A percentile compares a stretch with the other conserved stretches of the same genome.
Evolutionary conservation across 2,888 invertebrate species (phyloP).

Genomic region (Caenorhabditis doughertyi): DNA sequence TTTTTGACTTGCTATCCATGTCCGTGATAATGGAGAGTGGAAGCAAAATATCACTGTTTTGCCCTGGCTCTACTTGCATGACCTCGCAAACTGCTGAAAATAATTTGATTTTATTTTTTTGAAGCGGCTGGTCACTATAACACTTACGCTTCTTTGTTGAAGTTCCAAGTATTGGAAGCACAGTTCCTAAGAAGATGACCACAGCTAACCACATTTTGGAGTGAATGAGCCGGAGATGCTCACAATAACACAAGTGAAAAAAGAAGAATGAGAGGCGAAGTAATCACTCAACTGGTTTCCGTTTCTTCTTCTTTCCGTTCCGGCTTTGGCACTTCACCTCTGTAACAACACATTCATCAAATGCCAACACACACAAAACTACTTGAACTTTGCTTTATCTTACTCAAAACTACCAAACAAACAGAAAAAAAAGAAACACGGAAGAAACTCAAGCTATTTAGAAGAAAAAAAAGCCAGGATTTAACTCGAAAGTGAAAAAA

Average conservation of each 20-base stretch:
- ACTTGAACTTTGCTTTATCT: constrained; percentile 33
- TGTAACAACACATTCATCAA: constrained; percentile 58
- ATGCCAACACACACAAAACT: constrained; percentile 30
- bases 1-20: constrained; percentile 57
- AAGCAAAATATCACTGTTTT: constrained; percentile 59
- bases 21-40: constrained; percentile 63
- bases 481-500: constrained; percentile 15
- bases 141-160: constrained; percentile 40
- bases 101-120: not conserved
- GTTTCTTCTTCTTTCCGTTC: constrained; percentile 41
- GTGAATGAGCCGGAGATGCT: not conserved
- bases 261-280: not conserved
- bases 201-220: constrained; percentile 15
- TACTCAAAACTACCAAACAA: constrained; percentile 25
- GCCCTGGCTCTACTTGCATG: constrained; percentile 44
- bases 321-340: constrained; percentile 36
- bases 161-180: not conserved
- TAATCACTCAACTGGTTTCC: constrained; percentile 43
- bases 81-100: constrained; percentile 57
- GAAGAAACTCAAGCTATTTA: constrained; percentile 23
- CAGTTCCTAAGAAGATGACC: not conserved
- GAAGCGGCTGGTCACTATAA: not conserved
- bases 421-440: constrained; percentile 10
- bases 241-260: constrained; percentile 28
- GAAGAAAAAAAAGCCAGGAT: not conserved